Base-by-base conservation (phyloP, 2,888 invertebrate genomes). In the Strigamia crassipes region DNA sequence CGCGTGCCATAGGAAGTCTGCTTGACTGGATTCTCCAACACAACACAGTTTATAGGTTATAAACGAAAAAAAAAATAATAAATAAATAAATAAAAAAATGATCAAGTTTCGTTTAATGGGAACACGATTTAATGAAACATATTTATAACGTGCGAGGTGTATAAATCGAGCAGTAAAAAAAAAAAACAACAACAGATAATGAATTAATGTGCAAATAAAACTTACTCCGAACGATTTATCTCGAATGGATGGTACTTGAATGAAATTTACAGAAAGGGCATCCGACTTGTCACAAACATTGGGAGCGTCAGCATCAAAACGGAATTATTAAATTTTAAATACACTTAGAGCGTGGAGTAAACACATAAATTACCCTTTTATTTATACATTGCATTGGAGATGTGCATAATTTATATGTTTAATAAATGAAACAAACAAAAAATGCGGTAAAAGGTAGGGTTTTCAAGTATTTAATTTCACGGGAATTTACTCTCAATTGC, bases 271-370 rank as follows among this genome's bases (percentile, higher is more conserved):
- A 27, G 73, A 73, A 73, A 5, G 31, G 73, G 12, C 31, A 12
- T 73, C 9, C 27, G 73, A 73, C 27, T 73, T 73, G 73, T 73
- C 73, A 73, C 73, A 51, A 18, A 15, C 51, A 51, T 51, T 13
- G 18, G 61, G 18, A 27, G n/a, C 31, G 61, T 61, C 61, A 61
- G 61, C 61, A n/a, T 27, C 31, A 73, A 73, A 73, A 51, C 27
- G 73, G n/a, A 73, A 73, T 73, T 73, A 73, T 73, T 10, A 73
- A 73, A 73, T 73, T 31, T 73, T 73, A 73, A 73, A n/a, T 27
- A 31, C 73, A 73, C 73, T 73, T 73, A 73, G 31, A 13, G 5
- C 73, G 31, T 27, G 31, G 73, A 73, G 73, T 73, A 73, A 73
- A 73, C 73, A 73, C 73, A 73, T 73, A 73, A 73, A 73, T 73